A percentile compares a stretch with the other conserved stretches of the same genome.
These are phyloP conservation scores for Speoplatyrhinus poulsoni DNA, from an alignment of 2,113 vertebrate genomes.

Conservation along the genomic window DNA sequence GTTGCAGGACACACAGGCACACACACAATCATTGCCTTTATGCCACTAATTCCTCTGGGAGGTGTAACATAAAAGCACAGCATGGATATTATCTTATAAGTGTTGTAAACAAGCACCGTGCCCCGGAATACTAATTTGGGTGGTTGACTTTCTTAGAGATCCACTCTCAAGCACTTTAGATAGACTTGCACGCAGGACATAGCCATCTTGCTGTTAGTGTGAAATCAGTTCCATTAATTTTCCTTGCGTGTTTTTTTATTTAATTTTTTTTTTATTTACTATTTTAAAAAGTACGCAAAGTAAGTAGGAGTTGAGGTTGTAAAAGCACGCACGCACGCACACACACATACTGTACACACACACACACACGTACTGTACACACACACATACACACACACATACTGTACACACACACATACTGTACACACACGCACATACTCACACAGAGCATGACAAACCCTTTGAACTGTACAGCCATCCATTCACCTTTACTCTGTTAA, in stretches of 20 bases:
- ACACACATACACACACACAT: not conserved
- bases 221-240: too few species aligned
- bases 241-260: too few species aligned
- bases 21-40: slow-evolving; percentile 80
- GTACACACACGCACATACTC: not conserved
- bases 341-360: too few species aligned
- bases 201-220: too few species aligned
- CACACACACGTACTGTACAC: not conserved
- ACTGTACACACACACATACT: too few species aligned
- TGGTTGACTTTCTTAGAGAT: slow-evolving; percentile 13
- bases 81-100: slow-evolving; percentile 81
- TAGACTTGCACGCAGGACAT: not conserved
- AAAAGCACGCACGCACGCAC: not conserved
- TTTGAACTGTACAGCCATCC: slow-evolving; percentile 62
- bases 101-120: slow-evolving; percentile 76
- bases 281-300: not conserved
- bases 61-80: slow-evolving; percentile 75
- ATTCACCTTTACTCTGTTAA: slow-evolving; percentile 63
- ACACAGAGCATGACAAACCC: slow-evolving; percentile 50
- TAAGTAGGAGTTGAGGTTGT: slow-evolving; percentile 3
- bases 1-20: slow-evolving; percentile 79
- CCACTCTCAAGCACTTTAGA: slow-evolving; percentile 9
- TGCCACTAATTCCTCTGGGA: slow-evolving; percentile 78
- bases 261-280: too few species aligned
- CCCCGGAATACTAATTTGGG: slow-evolving; percentile 75